Evolutionary conservation across 2,113 vertebrate genomes (phyloP).

Genomic region (Rostratula benghalensis): DNA sequence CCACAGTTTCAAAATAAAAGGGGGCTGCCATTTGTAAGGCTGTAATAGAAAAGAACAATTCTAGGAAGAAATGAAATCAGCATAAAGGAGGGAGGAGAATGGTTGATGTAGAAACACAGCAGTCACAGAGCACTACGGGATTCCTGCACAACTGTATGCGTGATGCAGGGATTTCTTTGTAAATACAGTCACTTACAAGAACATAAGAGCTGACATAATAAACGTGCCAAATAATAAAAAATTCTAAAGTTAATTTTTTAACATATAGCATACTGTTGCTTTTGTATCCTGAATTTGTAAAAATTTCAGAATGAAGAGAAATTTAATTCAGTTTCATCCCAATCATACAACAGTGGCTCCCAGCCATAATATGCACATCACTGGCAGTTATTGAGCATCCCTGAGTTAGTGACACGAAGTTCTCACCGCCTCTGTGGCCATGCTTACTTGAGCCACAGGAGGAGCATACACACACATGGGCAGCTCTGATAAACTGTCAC

Average conservation of each 20-base stretch:
- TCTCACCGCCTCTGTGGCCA: neutral
- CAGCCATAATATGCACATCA: fast-evolving
- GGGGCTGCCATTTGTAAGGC: neutral
- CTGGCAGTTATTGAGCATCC: neutral
- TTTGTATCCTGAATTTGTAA: neutral
- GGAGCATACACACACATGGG: neutral
- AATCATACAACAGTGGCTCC: neutral
- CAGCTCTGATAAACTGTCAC: neutral
- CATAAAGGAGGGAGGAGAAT: neutral
- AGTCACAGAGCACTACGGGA: neutral
- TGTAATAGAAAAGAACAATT: neutral
- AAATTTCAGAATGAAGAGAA: neutral
- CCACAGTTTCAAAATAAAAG: neutral
- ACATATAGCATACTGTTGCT: fast-evolving
- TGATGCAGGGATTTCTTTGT: neutral
- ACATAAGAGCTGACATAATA: fast-evolving
- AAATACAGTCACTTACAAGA: neutral
- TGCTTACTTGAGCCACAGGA: neutral
- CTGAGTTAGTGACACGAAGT: neutral
- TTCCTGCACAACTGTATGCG: neutral
- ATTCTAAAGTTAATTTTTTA: neutral
- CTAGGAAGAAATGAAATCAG: neutral
- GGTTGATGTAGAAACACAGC: neutral
- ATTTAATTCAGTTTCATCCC: neutral
- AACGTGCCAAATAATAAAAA: neutral